Percentiles rank a stretch among this genome's conserved stretches.
Evolutionary conservation across 2,888 invertebrate species (phyloP).

Genomic region (Saturnia japonica): DNA sequence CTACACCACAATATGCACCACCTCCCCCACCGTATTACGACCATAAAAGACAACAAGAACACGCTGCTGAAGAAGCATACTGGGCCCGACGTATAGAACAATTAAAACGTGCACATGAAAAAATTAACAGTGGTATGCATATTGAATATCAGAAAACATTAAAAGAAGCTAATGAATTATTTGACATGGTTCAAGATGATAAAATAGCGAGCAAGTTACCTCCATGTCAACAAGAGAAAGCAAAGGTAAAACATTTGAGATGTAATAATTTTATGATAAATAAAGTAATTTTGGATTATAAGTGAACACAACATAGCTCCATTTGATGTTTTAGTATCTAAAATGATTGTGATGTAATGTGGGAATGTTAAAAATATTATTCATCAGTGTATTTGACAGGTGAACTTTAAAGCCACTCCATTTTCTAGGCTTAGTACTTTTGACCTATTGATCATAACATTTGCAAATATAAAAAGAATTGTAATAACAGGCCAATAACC

Average conservation of each 20-base stretch:
- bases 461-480: too few species aligned
- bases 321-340: too few species aligned
- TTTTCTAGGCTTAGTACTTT: not conserved
- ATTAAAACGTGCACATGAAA: slow-evolving; percentile 69
- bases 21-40: slow-evolving; percentile 60
- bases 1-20: slow-evolving; percentile 50
- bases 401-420: not conserved
- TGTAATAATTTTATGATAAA: not conserved
- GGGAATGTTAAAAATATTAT: not conserved
- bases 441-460: not conserved
- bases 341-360: not conserved
- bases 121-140: slow-evolving; percentile 69
- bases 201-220: slow-evolving; percentile 63
- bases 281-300: not conserved
- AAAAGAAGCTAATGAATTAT: slow-evolving; percentile 71
- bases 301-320: not conserved
- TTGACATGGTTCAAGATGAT: slow-evolving; percentile 58
- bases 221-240: slow-evolving; percentile 75
- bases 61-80: slow-evolving; percentile 71
- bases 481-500: too few species aligned
- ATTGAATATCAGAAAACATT: slow-evolving; percentile 71
- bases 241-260: slow-evolving; percentile 57
- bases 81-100: slow-evolving; percentile 72
- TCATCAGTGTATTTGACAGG: not conserved
- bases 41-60: slow-evolving; percentile 53